Conservation (phyloP, 2,888 invertebrate genomes). For the Rhabditophanes sp. region DNA sequence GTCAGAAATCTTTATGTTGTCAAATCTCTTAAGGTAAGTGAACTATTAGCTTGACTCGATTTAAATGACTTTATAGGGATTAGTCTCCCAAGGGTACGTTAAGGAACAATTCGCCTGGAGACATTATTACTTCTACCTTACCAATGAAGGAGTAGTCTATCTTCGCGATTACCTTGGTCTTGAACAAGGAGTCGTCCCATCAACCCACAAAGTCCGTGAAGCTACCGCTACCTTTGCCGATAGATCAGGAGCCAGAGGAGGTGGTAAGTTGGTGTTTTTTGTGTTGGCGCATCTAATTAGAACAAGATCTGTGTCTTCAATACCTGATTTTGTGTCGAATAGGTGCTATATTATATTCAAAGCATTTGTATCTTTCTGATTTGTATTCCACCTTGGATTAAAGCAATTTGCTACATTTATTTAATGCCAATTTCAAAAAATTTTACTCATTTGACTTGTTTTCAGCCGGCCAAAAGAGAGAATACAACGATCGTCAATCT, state of each 20-base stretch:
- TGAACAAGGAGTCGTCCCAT: constrained; percentile 94
- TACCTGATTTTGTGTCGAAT: constrained; percentile 1
- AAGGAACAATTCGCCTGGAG: constrained; percentile 99
- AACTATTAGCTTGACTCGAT: background rate
- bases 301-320: constrained; percentile 1
- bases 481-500: constrained; percentile 32
- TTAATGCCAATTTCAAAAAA: constrained; percentile 5
- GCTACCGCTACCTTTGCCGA: constrained; percentile 20
- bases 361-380: constrained; percentile 1
- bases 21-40: constrained; percentile 70
- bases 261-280: background rate
- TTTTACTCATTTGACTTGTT: constrained; percentile 4
- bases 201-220: constrained; percentile 66
- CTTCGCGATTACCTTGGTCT: constrained; percentile 82
- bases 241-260: constrained; percentile 23
- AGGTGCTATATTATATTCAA: constrained; percentile 2
- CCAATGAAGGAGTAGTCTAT: constrained; percentile 93
- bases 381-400: background rate
- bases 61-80: constrained; percentile 31
- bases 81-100: constrained; percentile 91
- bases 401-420: constrained; percentile 4
- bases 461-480: constrained; percentile 17
- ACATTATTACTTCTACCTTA: constrained; percentile 97
- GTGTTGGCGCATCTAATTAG: background rate
- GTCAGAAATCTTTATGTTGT: constrained; percentile 96